Evolutionary conservation across 2,888 invertebrate genomes (phyloP).

Genomic region (Baronia brevicornis): DNA sequence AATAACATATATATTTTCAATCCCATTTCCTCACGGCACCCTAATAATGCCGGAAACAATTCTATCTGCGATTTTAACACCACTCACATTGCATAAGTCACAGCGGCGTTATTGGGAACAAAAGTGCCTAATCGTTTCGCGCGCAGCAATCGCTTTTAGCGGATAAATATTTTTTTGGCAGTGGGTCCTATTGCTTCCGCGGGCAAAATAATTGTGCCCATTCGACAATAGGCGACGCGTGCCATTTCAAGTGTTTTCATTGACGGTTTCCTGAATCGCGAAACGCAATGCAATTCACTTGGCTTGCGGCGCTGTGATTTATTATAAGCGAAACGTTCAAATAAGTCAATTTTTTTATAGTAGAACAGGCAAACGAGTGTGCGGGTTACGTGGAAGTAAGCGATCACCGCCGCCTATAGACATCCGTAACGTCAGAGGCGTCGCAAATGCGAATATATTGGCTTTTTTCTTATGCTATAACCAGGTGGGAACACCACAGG

Average conservation of each 20-base stretch:
- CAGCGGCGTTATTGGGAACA: constrained; percentile 35
- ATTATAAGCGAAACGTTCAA: too few species aligned
- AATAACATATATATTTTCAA: too few species aligned
- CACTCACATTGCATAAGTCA: constrained; percentile 16
- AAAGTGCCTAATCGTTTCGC: constrained; percentile 52
- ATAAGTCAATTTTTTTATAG: too few species aligned
- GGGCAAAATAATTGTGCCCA: constrained; percentile 45
- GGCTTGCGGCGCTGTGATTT: constrained; percentile 11
- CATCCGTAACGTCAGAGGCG: too few species aligned
- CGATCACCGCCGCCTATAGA: too few species aligned
- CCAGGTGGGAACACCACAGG: too few species aligned
- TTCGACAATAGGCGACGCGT: constrained; percentile 53
- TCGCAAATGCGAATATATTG: too few species aligned
- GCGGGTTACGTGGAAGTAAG: too few species aligned
- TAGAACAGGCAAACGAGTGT: too few species aligned
- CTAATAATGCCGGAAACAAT: constrained; percentile 11
- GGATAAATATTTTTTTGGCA: constrained; percentile 50
- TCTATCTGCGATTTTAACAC: constrained; percentile 8
- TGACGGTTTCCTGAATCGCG: constrained; percentile 23
- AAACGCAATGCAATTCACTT: constrained; percentile 22
- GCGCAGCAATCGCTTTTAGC: constrained; percentile 50
- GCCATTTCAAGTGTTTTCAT: constrained; percentile 59
- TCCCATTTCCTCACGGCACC: constrained; percentile 7
- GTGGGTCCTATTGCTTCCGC: constrained; percentile 36
- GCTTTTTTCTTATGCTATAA: too few species aligned